Evolutionary conservation across 2,797 vertebrate species (phyloP).

Genomic region (Prionace glauca): DNA sequence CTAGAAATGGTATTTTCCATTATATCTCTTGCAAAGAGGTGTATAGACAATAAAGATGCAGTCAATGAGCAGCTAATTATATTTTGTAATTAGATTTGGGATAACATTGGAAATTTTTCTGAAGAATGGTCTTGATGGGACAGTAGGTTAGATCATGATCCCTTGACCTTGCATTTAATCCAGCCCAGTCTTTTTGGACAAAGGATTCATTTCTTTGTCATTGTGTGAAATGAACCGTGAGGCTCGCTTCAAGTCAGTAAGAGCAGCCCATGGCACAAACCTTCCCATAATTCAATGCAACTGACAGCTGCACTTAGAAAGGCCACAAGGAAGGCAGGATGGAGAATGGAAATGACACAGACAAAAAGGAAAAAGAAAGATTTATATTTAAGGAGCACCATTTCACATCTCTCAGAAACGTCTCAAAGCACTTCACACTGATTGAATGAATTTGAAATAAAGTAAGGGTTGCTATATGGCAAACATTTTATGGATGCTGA

Average conservation of each 20-base stretch:
- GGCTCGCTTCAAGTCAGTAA: background rate
- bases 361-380: background rate
- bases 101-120: background rate
- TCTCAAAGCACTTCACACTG: background rate
- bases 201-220: background rate
- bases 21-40: background rate
- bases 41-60: background rate
- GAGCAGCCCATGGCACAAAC: background rate
- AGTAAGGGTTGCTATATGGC: background rate
- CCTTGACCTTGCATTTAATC: background rate
- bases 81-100: background rate
- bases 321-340: background rate
- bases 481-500: background rate
- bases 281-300: background rate
- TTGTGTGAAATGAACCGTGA: background rate
- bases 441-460: slow-evolving; percentile 2
- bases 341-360: background rate
- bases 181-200: background rate
- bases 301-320: background rate
- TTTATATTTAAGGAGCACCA: background rate
- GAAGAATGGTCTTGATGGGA: background rate
- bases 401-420: background rate
- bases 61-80: background rate
- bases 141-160: background rate
- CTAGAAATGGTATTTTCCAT: background rate